A percentile compares a stretch with the other conserved stretches of the same genome.
phyloP scores from a whole-genome alignment of 1,140 invertebrate species.

The Gryllus bimaculatus region DNA sequence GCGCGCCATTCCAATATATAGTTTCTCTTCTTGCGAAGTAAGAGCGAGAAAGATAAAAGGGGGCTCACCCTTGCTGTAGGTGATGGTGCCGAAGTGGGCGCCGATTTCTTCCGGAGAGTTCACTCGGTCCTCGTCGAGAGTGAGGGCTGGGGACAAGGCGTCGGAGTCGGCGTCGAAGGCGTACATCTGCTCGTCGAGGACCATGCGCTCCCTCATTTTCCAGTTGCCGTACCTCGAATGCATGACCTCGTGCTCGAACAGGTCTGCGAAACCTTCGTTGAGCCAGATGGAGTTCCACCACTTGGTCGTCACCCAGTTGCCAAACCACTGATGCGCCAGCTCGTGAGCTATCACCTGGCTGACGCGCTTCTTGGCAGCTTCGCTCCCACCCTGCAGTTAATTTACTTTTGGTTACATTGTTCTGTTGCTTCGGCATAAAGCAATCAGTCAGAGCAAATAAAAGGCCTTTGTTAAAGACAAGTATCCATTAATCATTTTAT shows the following conservation, averaged over 20 bases:
- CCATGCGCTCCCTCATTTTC: background rate
- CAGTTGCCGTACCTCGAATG: background rate
- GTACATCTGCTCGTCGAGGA: background rate
- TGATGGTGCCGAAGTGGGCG: constrained; percentile 9
- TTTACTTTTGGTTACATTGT: too few species aligned
- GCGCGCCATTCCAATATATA: too few species aligned
- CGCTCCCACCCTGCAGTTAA: background rate
- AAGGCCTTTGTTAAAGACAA: too few species aligned
- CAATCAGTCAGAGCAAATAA: too few species aligned
- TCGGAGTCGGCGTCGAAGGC: background rate
- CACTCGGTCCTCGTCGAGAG: background rate
- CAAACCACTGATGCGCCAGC: constrained; percentile 42
- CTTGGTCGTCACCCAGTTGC: constrained; percentile 35
- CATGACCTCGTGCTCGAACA: constrained; percentile 22
- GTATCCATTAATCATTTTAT: too few species aligned
- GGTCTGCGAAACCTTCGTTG: constrained; percentile 46
- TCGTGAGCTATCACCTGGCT: constrained; percentile 43
- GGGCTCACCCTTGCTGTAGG: background rate
- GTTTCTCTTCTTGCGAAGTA: too few species aligned
- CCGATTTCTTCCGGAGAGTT: background rate
- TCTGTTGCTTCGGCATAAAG: too few species aligned
- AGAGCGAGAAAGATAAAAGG: background rate
- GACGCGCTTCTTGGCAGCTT: constrained; percentile 32
- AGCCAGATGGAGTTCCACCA: constrained; percentile 44
- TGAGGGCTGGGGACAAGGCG: background rate